A percentile compares a stretch with the other conserved stretches of the same genome.
Conservation (phyloP, 2,888 invertebrate genomes). For the Trissolcus brochymenae region DNA sequence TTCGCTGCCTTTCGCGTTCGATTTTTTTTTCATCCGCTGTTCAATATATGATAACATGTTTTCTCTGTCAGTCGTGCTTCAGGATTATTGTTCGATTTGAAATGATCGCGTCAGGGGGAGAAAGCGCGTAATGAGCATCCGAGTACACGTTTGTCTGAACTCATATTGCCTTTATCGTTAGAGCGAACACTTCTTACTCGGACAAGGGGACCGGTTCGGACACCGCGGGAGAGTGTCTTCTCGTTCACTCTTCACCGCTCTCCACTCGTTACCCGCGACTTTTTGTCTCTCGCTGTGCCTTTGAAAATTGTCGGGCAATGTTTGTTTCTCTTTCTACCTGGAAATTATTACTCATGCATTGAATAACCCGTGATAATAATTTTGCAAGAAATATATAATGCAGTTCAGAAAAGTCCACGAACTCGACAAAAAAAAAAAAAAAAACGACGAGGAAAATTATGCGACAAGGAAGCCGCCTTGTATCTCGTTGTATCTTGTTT, state of each 20-base stretch:
- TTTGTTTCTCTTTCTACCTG: constrained; percentile 1
- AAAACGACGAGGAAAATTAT: no score
- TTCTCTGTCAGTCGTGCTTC: constrained; percentile 7
- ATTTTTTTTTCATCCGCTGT: background rate
- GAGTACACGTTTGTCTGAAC: constrained; percentile 27
- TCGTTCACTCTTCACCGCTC: background rate
- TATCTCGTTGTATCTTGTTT: no score
- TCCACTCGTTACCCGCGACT: background rate
- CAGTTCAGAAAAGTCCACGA: no score
- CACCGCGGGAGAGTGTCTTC: constrained; percentile 9
- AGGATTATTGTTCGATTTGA: constrained; percentile 59
- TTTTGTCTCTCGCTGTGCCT: background rate
- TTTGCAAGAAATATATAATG: no score
- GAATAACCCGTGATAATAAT: no score
- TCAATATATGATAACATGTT: background rate
- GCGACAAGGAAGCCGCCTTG: no score
- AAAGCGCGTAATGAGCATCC: constrained; percentile 45
- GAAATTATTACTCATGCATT: background rate
- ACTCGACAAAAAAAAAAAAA: no score
- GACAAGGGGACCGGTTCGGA: constrained; percentile 41
- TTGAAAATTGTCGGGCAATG: constrained; percentile 8
- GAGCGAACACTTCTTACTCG: constrained; percentile 38
- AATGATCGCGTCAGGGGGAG: constrained; percentile 55
- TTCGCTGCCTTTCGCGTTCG: constrained; percentile 12
- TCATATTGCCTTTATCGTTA: constrained; percentile 44